Evolutionary conservation across 2,888 invertebrate species (phyloP).

Genomic region (Tenthredo notha): DNA sequence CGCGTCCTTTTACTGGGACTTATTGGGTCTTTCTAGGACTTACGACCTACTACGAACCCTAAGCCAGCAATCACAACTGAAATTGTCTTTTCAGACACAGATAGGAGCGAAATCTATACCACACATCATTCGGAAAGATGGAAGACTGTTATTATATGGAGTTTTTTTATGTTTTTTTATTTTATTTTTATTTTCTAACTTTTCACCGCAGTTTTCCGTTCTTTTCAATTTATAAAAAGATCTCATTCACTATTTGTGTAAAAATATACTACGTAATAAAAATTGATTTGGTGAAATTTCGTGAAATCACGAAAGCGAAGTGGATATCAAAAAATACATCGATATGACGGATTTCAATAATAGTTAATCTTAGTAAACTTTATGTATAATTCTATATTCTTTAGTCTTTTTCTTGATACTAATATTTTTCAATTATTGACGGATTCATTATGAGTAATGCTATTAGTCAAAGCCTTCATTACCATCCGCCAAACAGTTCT

Average conservation of each 20-base stretch:
- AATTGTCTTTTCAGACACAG: constrained; percentile 34
- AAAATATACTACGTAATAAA: no score
- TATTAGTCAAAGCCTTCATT: constrained; percentile 5
- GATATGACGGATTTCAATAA: no score
- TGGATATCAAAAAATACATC: no score
- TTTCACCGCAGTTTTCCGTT: background rate
- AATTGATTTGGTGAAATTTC: no score
- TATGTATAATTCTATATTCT: background rate
- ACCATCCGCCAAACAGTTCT: background rate
- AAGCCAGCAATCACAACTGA: constrained; percentile 44
- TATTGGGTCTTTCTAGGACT: constrained; percentile 47
- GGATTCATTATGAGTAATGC: background rate
- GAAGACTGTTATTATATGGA: background rate
- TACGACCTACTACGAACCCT: constrained; percentile 34
- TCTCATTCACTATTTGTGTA: no score
- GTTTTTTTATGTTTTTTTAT: background rate
- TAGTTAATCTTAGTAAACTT: no score
- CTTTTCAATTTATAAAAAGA: background rate
- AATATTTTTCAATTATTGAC: background rate
- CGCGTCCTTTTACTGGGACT: constrained; percentile 40
- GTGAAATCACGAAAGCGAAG: no score
- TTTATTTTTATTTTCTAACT: background rate
- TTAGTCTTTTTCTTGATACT: background rate
- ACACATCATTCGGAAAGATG: constrained; percentile 10
- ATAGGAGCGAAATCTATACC: background rate